Percentiles rank a stretch among this genome's conserved stretches.
phyloP scores from a whole-genome alignment of 2,113 vertebrate genomes.

The Pungitius pungitius region DNA sequence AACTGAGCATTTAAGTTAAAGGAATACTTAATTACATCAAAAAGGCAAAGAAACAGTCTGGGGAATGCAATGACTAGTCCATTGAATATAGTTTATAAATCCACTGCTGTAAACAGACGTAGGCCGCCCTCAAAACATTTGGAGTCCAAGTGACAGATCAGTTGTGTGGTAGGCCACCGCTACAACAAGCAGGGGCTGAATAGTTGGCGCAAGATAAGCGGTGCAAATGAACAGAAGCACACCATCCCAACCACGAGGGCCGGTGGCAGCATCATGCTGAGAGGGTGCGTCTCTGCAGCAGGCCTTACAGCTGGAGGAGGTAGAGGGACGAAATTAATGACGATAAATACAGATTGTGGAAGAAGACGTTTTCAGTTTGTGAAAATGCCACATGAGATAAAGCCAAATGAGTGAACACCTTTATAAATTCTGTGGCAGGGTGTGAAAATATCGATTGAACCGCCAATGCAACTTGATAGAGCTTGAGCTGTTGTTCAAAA shows the following conservation, averaged over 20 bases:
- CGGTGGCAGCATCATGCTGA: neutral
- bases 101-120: neutral
- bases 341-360: neutral
- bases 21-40: neutral
- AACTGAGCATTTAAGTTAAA: neutral
- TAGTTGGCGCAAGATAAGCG: neutral
- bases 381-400: neutral
- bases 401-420: neutral
- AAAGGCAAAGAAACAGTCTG: neutral
- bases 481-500: neutral
- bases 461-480: neutral
- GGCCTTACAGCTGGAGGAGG: neutral
- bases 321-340: neutral
- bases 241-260: neutral
- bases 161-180: neutral
- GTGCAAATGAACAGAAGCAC: neutral
- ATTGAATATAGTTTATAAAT: neutral
- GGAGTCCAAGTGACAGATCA: neutral
- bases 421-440: neutral
- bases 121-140: conserved; percentile 1
- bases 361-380: neutral
- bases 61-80: neutral
- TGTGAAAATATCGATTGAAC: neutral
- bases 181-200: conserved; percentile 3
- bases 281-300: neutral